phyloP scores from a whole-genome alignment of 2,888 invertebrate species.

The Nymphalis polychloros region DNA sequence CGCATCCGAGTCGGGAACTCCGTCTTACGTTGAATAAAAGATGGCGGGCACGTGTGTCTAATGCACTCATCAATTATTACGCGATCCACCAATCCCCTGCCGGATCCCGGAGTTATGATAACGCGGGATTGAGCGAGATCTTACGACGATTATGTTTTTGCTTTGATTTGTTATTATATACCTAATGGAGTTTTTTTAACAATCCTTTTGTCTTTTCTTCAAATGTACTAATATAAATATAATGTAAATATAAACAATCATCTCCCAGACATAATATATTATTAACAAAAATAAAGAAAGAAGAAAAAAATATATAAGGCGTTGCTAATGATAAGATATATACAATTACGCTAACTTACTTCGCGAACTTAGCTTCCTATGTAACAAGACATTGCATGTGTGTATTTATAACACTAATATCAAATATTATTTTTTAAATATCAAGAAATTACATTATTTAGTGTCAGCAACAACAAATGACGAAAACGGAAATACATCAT shows the following conservation, averaged over 20 bases:
- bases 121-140: conserved; percentile 37
- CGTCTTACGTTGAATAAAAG: conserved; percentile 66
- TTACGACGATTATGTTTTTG: conserved; percentile 29
- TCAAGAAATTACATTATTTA: too few species aligned
- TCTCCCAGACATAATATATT: too few species aligned
- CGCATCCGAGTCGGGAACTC: conserved; percentile 33
- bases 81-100: conserved; percentile 37
- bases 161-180: conserved; percentile 1
- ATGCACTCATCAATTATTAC: conserved; percentile 80
- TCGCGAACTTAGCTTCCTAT: too few species aligned
- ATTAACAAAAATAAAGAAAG: too few species aligned
- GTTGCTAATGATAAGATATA: too few species aligned
- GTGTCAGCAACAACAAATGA: background rate
- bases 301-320: too few species aligned
- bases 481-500: background rate
- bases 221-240: background rate
- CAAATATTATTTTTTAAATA: background rate
- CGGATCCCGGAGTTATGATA: conserved; percentile 45
- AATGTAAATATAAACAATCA: too few species aligned
- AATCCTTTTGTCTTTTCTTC: background rate
- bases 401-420: too few species aligned
- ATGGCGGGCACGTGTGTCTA: conserved; percentile 74
- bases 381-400: too few species aligned
- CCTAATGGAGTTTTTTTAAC: background rate
- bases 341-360: too few species aligned